phyloP scores from a whole-genome alignment of 2,888 invertebrate genomes.

The Diarsia brunnea region DNA sequence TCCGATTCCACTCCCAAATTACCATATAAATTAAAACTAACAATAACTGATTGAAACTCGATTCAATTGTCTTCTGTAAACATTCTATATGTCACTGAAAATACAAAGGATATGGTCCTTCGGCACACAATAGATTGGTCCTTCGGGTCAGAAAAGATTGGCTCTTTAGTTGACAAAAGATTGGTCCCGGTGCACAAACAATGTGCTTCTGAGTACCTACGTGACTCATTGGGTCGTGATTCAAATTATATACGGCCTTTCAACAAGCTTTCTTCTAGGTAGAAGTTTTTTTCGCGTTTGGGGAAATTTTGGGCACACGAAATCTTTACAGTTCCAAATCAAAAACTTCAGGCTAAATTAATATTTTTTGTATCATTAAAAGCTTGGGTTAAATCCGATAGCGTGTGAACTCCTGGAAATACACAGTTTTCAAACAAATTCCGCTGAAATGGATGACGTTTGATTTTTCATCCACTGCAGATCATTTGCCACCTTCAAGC shows the following conservation, averaged over 20 bases:
- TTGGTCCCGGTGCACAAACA: slow-evolving; percentile 24
- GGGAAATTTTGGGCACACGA: neutral
- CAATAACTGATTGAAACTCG: slow-evolving; percentile 38
- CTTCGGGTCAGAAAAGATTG: slow-evolving; percentile 25
- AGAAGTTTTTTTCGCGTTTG: too few relatives aligned
- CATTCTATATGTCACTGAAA: slow-evolving; percentile 20
- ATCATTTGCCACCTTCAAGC: too few relatives aligned
- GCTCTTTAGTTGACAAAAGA: slow-evolving; percentile 27
- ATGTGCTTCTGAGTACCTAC: slow-evolving; percentile 21
- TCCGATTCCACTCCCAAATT: slow-evolving; percentile 23
- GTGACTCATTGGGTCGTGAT: slow-evolving; percentile 33
- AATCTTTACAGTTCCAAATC: neutral
- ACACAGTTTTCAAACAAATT: too few relatives aligned
- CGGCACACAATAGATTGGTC: slow-evolving; percentile 30
- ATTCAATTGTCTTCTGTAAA: slow-evolving; percentile 30
- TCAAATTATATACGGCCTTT: slow-evolving; percentile 19
- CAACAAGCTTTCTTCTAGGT: slow-evolving; percentile 1
- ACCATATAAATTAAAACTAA: slow-evolving; percentile 53
- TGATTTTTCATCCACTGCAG: too few relatives aligned
- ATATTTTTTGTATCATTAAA: neutral
- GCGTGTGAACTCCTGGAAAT: neutral
- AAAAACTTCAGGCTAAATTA: neutral
- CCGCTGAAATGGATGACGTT: too few relatives aligned
- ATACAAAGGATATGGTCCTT: slow-evolving; percentile 23
- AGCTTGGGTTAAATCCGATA: neutral